Percentiles rank a stretch among this genome's conserved stretches.
These are phyloP conservation scores for Trichomycterus rosablanca DNA, from an alignment of 2,113 vertebrate species.

Conservation along the genomic window DNA sequence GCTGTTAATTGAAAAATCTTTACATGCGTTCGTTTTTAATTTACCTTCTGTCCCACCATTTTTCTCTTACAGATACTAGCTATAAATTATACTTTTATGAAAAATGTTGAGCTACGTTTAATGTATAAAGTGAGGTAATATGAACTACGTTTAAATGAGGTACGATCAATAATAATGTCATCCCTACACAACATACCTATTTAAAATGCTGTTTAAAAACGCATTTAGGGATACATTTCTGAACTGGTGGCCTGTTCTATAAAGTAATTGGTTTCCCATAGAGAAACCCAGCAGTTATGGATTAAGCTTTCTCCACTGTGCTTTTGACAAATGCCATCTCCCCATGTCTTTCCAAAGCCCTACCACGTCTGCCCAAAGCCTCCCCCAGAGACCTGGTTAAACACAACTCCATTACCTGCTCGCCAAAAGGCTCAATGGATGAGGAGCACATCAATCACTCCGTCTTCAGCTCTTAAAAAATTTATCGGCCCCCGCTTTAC, in stretches of 20 bases:
- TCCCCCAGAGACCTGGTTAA: constrained; percentile 43
- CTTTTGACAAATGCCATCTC: constrained; percentile 53
- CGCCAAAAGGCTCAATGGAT: constrained; percentile 40
- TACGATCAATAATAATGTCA: constrained; percentile 6
- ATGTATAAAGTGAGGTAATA: no score
- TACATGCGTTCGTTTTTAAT: no score
- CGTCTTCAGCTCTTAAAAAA: constrained; percentile 48
- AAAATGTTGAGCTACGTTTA: no score
- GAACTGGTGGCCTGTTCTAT: constrained; percentile 27
- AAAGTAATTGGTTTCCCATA: constrained; percentile 34
- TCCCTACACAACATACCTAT: background rate
- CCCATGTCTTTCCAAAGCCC: constrained; percentile 31
- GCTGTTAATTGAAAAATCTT: no score
- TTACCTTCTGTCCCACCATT: no score
- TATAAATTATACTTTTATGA: no score
- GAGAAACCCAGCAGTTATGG: constrained; percentile 41
- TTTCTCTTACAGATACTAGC: no score
- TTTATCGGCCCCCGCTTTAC: constrained; percentile 40
- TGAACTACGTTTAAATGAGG: no score
- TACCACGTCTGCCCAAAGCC: constrained; percentile 36
- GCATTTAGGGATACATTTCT: constrained; percentile 12
- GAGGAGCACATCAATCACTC: constrained; percentile 48
- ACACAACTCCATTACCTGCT: constrained; percentile 51
- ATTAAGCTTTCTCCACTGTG: constrained; percentile 33
- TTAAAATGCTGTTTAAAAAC: constrained; percentile 20